Conservation (phyloP, 2,888 invertebrate species). For the Drosophila peninsularis region DNA sequence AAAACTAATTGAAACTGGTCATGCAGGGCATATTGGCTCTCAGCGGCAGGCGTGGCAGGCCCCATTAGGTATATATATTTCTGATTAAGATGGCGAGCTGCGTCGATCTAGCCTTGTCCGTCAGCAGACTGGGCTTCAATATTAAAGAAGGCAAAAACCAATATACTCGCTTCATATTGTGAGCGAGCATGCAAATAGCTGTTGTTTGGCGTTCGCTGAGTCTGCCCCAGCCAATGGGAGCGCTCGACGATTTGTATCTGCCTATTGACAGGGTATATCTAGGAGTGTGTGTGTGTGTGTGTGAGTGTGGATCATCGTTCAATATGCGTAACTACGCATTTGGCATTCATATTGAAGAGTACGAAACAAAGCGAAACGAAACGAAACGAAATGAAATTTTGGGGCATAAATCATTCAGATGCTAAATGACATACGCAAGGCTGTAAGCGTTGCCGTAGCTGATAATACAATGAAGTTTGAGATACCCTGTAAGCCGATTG, state of each 20-base stretch:
- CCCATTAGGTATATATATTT: background rate
- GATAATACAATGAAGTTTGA: background rate
- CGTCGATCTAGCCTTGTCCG: no score
- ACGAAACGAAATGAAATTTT: conserved; percentile 31
- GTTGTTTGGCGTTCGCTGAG: conserved; percentile 14
- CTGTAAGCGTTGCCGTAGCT: background rate
- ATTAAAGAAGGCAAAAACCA: background rate
- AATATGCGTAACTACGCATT: conserved; percentile 75
- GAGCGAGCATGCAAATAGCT: background rate
- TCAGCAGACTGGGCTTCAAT: no score
- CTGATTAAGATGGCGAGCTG: no score
- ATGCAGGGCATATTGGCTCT: background rate
- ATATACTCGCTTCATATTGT: background rate
- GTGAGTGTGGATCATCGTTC: conserved; percentile 32
- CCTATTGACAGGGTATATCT: conserved; percentile 50
- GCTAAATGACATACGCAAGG: conserved; percentile 49
- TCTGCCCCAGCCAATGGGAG: conserved; percentile 33
- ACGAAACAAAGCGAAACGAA: conserved; percentile 34
- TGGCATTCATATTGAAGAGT: conserved; percentile 57
- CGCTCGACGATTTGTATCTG: conserved; percentile 46
- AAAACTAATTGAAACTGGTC: background rate
- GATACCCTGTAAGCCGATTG: conserved; percentile 23
- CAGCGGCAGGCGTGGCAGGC: background rate
- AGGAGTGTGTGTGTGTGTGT: conserved; percentile 8
- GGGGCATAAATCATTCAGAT: conserved; percentile 74